Evolutionary conservation across 1,140 invertebrate genomes (phyloP), one percentile per base, ranked within the genome.

Genomic region (Amphibalanus amphitrite): DNA sequence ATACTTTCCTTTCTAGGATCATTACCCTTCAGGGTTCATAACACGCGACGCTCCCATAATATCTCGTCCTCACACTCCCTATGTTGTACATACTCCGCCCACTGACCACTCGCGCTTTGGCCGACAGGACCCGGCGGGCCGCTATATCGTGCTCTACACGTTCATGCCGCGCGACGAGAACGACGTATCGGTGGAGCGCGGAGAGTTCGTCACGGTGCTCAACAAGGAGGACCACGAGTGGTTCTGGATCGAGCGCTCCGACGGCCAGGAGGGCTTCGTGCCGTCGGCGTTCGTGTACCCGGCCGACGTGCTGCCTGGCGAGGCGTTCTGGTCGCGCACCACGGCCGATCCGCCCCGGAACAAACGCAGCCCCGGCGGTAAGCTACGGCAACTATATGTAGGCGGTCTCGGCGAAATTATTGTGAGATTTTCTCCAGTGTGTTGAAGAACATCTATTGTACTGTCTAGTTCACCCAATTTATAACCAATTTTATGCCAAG

Each of bases 231-330:
- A 83, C 74, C 78, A 78, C 0, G 79, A 82, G 59, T 83, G 82
- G 94, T 95, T 90, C 78, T 97, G 93, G 94, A 91, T 97, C 64
- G 86, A 93, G 28, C 84, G 91, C 72, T 91, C 89, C 76, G 92
- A 95, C 79, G 91, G 91, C 0, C 90, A 93, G 77, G 94, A 97
- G 82, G 95, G 95, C 20, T 97, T 97, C 80, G 93, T 97, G 33
- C 95, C 95, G 13, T 90, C 90, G 33, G 91, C 90, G n/a, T 96
- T 95, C 80, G 90, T 96, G 0, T 96, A 93, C 83, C 92, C 92
- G 10, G 90, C 88, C 67, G 87, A 89, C 81, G 89, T 90, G 47
- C 86, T 90, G 71, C 88, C 65, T 28, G 65, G 65, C 3, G 65
- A 67, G 28, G 28, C 65, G 17, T 67, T 67, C n/a, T 67, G 65